Evolutionary conservation across 92 coral and sea anemone genomes (phyloP).

Genomic region (Umimayanthus kanabou): DNA sequence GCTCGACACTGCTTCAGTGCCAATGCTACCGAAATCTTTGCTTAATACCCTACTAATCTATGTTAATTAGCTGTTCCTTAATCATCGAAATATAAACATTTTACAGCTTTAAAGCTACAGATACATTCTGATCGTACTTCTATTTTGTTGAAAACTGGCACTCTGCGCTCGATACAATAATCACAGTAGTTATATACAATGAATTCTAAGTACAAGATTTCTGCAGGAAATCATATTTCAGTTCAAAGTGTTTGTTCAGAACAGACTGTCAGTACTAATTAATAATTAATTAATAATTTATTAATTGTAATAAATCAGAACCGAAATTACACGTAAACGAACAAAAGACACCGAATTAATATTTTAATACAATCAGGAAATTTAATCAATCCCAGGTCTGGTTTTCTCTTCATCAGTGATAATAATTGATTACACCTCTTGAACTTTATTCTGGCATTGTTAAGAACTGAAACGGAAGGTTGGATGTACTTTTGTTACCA

Average conservation of each 20-base stretch:
- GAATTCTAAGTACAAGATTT: slow-evolving; percentile 16
- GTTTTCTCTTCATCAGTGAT: too few species aligned
- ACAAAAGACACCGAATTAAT: neutral
- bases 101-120: neutral
- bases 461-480: too few species aligned
- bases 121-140: slow-evolving; percentile 6
- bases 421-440: too few species aligned
- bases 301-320: neutral
- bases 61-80: neutral
- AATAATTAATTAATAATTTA: slow-evolving; percentile 13
- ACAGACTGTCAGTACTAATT: slow-evolving; percentile 3
- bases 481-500: too few species aligned
- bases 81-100: slow-evolving; percentile 9
- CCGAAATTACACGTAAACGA: neutral
- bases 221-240: neutral
- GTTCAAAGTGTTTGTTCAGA: neutral
- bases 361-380: too few species aligned
- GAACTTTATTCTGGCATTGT: too few species aligned
- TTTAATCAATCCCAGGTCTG: too few species aligned
- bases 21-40: neutral
- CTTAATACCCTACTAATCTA: neutral
- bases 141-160: slow-evolving; percentile 25
- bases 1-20: neutral
- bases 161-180: slow-evolving; percentile 30
- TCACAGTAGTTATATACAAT: slow-evolving; percentile 34